Percentiles rank a stretch among this genome's conserved stretches.
Conservation (phyloP, 1,140 invertebrate species). For the Drosophila erecta region DNA sequence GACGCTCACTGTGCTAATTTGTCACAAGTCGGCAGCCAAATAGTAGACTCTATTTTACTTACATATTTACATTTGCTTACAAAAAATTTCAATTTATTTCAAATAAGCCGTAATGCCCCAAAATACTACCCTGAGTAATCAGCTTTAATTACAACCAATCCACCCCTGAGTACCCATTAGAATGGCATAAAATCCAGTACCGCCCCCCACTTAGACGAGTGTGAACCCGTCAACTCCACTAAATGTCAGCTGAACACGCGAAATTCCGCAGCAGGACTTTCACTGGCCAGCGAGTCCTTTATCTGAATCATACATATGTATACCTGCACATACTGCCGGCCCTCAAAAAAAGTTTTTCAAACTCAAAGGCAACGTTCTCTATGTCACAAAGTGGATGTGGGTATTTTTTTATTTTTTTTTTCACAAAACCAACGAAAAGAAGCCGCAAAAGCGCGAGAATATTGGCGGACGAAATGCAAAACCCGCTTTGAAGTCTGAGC, state of each 20-base stretch:
- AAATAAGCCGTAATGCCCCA: too few species aligned
- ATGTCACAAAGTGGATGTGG: not conserved
- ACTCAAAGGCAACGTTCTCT: conserved; percentile 46
- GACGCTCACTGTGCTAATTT: not conserved
- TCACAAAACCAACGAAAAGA: conserved; percentile 12
- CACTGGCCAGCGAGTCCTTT: conserved; percentile 57
- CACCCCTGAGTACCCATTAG: conserved; percentile 24
- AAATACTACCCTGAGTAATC: conserved; percentile 1
- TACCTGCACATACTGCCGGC: conserved; percentile 4
- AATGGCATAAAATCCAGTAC: conserved; percentile 58
- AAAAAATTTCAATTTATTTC: not conserved
- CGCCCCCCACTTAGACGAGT: conserved; percentile 66
- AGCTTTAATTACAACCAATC: conserved; percentile 16
- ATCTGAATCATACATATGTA: conserved; percentile 47
- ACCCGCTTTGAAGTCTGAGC: conserved; percentile 77
- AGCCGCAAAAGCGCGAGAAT: conserved; percentile 81
- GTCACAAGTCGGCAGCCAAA: too few species aligned
- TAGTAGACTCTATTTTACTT: too few species aligned
- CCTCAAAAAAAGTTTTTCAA: conserved; percentile 36
- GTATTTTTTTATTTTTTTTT: too few species aligned
- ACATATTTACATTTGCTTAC: too few species aligned
- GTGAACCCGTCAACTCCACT: conserved; percentile 74
- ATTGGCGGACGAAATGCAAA: conserved; percentile 73
- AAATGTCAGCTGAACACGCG: conserved; percentile 79
- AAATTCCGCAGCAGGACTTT: conserved; percentile 74